phyloP scores from a whole-genome alignment of 2,888 invertebrate species.

The Rhodophaea formosa region DNA sequence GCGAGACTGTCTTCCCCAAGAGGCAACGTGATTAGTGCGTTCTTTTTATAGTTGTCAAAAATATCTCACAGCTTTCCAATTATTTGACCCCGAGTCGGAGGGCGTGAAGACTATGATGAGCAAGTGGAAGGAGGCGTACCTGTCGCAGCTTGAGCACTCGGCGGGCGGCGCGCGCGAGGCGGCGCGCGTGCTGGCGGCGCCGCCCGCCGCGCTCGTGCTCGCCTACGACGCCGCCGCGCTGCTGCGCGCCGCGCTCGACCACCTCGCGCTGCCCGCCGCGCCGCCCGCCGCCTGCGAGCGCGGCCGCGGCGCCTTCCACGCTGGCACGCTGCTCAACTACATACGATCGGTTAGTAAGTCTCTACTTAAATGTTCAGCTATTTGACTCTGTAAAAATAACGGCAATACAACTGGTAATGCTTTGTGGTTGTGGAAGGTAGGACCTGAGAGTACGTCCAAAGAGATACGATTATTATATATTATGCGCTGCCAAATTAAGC shows the following conservation, averaged over 20 bases:
- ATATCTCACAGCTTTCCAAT: slow-evolving; percentile 43
- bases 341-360: slow-evolving; percentile 51
- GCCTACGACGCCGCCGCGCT: slow-evolving; percentile 47
- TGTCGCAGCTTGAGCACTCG: slow-evolving; percentile 24
- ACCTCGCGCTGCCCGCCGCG: slow-evolving; percentile 38
- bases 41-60: too few species aligned
- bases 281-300: slow-evolving; percentile 42
- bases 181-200: slow-evolving; percentile 32
- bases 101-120: slow-evolving; percentile 34
- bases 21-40: too few species aligned
- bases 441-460: too few species aligned
- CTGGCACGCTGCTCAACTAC: slow-evolving; percentile 68
- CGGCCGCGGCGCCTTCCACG: slow-evolving; percentile 60
- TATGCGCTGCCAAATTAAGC: too few species aligned
- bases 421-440: too few species aligned
- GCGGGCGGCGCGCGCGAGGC: slow-evolving; percentile 27
- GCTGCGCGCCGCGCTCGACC: slow-evolving; percentile 36
- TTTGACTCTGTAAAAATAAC: too few species aligned
- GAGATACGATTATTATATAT: too few species aligned
- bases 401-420: too few species aligned
- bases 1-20: too few species aligned
- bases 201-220: slow-evolving; percentile 46
- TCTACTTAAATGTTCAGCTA: neutral
- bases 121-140: slow-evolving; percentile 36
- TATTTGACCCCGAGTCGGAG: slow-evolving; percentile 53